Evolutionary conservation across 2,888 invertebrate genomes (phyloP).

Genomic region (Amaurobius ferox): DNA sequence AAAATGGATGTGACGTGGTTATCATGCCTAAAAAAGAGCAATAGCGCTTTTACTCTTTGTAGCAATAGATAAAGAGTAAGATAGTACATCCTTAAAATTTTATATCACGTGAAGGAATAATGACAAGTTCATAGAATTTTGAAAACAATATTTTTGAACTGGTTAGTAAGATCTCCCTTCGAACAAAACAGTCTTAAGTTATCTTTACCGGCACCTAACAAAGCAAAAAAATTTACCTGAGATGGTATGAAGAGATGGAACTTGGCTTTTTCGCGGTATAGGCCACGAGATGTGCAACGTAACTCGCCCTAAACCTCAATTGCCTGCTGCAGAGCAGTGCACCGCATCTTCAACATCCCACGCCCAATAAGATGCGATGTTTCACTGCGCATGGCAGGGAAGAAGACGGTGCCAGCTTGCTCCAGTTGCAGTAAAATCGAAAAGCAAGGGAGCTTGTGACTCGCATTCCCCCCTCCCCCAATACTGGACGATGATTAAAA

Average conservation of each 20-base stretch:
- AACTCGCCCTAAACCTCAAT: constrained; percentile 66
- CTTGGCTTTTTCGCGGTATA: not conserved
- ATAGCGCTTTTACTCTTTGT: too few relatives aligned
- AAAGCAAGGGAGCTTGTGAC: not conserved
- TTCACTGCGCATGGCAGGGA: not conserved
- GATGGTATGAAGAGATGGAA: not conserved
- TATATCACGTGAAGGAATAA: too few relatives aligned
- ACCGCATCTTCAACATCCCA: constrained; percentile 30
- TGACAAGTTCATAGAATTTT: too few relatives aligned
- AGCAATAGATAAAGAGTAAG: too few relatives aligned
- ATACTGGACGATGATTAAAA: too few relatives aligned
- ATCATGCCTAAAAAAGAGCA: too few relatives aligned
- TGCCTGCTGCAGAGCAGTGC: constrained; percentile 20
- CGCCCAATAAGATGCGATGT: constrained; percentile 23
- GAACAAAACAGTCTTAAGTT: too few relatives aligned
- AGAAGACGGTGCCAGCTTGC: not conserved
- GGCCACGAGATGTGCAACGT: constrained; percentile 53
- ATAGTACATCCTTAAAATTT: too few relatives aligned
- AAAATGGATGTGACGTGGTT: too few relatives aligned
- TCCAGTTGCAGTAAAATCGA: not conserved
- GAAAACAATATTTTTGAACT: too few relatives aligned
- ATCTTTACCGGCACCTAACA: too few relatives aligned
- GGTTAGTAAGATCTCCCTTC: too few relatives aligned
- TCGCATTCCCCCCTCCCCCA: not conserved
- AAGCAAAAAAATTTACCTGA: not conserved